Evolutionary conservation across 2,888 invertebrate species (phyloP).

Genomic region (Hybos culiciformis): DNA sequence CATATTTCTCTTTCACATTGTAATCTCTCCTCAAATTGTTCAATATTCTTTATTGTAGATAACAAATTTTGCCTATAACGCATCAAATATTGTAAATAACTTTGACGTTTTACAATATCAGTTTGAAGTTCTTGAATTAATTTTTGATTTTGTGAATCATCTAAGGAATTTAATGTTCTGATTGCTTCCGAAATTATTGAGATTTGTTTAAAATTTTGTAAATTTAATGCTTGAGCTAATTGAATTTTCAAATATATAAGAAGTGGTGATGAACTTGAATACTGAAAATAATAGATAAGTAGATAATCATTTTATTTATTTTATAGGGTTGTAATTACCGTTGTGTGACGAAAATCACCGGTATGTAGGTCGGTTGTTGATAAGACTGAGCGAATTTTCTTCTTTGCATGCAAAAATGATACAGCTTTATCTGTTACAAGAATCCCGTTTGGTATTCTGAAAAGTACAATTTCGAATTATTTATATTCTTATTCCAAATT

Average conservation of each 20-base stretch:
- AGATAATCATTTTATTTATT: background rate
- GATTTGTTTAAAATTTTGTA: slow-evolving; percentile 60
- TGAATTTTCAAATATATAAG: slow-evolving; percentile 58
- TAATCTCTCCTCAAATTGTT: slow-evolving; percentile 45
- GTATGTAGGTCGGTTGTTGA: slow-evolving; percentile 74
- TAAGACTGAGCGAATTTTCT: slow-evolving; percentile 79
- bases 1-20: slow-evolving; percentile 58
- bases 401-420: slow-evolving; percentile 42
- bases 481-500: background rate
- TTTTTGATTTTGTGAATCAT: slow-evolving; percentile 55
- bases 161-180: slow-evolving; percentile 60
- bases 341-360: slow-evolving; percentile 45
- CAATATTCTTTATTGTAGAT: slow-evolving; percentile 57
- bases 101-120: slow-evolving; percentile 62
- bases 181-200: slow-evolving; percentile 74
- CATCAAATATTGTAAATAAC: slow-evolving; percentile 70
- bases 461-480: background rate
- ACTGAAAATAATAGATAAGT: slow-evolving; percentile 16
- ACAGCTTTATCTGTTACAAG: slow-evolving; percentile 23
- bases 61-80: slow-evolving; percentile 66
- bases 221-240: slow-evolving; percentile 67
- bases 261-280: slow-evolving; percentile 35
- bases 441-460: slow-evolving; percentile 21
- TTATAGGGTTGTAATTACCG: slow-evolving; percentile 25
- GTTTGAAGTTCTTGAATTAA: slow-evolving; percentile 58